Evolutionary conservation across 2,888 invertebrate species (phyloP), one percentile per base, ranked within the genome.

Genomic region (Drosophila mulleri): DNA sequence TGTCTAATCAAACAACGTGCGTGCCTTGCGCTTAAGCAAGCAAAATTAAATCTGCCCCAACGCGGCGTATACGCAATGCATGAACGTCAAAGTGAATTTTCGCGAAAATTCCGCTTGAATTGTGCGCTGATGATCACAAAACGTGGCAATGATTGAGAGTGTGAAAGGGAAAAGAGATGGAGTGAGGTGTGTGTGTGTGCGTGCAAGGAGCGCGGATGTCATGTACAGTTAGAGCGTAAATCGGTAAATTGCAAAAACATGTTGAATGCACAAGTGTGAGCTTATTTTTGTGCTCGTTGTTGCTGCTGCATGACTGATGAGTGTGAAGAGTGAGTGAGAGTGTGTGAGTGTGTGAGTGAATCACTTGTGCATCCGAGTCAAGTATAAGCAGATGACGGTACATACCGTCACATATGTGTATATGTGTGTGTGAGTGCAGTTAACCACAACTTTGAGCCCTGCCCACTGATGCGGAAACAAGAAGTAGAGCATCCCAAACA

Each of bases 201-300:
- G 50, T 8, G 52, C 37, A 14, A 37, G 2, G 37, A 37, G 37
- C 64, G 64, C 53, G 67, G 48, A 75, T 78, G 86, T 75, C 83
- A 69, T 69, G 59, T 72, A 71, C 79, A 82, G 80, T 83, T 82
- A 85, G 73, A 62, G 64, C 72, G 67, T 73, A 79, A 86, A 88
- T 86, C 88, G 83, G 79, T 76, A 87, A 87, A 89, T 87, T 89
- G 86, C 88, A 83, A 87, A 87, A 88, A 89, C 86, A 87, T 88
- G 88, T 89, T 83, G 80, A 67, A 78, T 71, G 47, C 60, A 74
- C 42, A 65, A 70, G 80, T 54, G 70, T 64, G 68, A 61, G 74
- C 61, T 67, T 14, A 53, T 20, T 61, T 59, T 48, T 53, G 53
- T 23, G 5, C 18, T 50, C 60, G 65, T 72, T 71, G 68, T 44